Percentiles rank a stretch among this genome's conserved stretches.
These are phyloP conservation scores for Anas capensis DNA, from an alignment of 2,797 vertebrate species.

Conservation along the genomic window DNA sequence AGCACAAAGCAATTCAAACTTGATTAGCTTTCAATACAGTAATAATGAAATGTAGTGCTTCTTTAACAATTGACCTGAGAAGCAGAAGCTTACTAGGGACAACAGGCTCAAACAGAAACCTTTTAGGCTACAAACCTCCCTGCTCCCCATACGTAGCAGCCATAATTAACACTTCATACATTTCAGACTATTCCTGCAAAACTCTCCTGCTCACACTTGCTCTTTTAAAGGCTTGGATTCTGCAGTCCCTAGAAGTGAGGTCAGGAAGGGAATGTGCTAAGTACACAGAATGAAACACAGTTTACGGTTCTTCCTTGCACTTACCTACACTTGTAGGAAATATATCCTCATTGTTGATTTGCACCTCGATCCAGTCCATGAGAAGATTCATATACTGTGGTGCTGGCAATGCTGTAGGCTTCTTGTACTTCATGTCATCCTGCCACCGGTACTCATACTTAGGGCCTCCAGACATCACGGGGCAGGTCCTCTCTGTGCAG, in stretches of 20 bases:
- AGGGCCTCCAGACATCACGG: conserved; percentile 88
- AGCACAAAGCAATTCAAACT: not conserved
- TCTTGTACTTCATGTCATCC: conserved; percentile 87
- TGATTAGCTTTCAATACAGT: not conserved
- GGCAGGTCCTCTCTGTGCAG: conserved; percentile 86
- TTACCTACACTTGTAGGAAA: conserved; percentile 87
- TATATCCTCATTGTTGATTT: conserved; percentile 88
- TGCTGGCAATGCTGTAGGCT: conserved; percentile 85
- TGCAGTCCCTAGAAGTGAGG: not conserved
- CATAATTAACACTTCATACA: not conserved
- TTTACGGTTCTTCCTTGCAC: conserved; percentile 21
- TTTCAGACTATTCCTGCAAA: not conserved
- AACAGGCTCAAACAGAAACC: not conserved
- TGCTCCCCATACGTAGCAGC: not conserved
- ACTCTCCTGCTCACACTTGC: not conserved
- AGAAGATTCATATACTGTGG: conserved; percentile 89
- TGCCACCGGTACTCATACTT: conserved; percentile 89
- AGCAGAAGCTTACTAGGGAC: not conserved
- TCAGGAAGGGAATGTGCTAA: not conserved
- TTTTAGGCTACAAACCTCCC: not conserved
- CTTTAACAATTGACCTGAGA: not conserved
- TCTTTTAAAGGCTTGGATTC: not conserved
- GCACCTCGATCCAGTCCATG: conserved; percentile 89
- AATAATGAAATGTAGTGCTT: not conserved
- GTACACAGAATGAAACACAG: not conserved